Conservation (phyloP, 2,888 invertebrate genomes). For the Drosophila crucigera region DNA sequence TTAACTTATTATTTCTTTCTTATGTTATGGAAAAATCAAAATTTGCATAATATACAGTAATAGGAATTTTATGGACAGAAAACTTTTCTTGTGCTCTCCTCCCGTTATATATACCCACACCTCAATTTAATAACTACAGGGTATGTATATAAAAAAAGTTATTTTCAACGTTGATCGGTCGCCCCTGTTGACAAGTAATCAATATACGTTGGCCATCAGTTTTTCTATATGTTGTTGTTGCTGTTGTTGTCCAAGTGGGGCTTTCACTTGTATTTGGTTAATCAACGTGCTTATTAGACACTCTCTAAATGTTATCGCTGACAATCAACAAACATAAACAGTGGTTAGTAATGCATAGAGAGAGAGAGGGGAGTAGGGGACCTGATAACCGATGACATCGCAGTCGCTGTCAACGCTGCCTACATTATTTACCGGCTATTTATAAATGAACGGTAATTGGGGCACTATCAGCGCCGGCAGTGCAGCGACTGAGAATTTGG, state of each 20-base stretch:
- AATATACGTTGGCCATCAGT: constrained; percentile 14
- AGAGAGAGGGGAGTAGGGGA: neutral
- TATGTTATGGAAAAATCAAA: neutral
- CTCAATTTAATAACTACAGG: neutral
- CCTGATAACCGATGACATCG: constrained; percentile 40
- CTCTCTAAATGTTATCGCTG: constrained; percentile 46
- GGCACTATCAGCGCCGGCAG: constrained; percentile 48
- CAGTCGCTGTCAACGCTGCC: constrained; percentile 25
- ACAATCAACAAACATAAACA: constrained; percentile 30
- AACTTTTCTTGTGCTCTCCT: neutral
- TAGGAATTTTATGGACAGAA: neutral
- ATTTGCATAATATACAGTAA: neutral
- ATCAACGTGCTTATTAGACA: constrained; percentile 17
- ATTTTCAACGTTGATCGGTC: neutral
- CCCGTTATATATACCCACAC: neutral
- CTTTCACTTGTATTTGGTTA: constrained; percentile 10
- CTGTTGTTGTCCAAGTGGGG: constrained; percentile 9
- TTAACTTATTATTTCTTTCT: neutral
- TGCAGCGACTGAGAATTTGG: constrained; percentile 34
- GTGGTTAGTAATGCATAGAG: neutral
- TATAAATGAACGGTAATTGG: constrained; percentile 73
- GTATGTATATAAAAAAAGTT: neutral
- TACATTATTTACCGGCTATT: constrained; percentile 62
- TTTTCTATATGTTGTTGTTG: neutral
- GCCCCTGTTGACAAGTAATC: constrained; percentile 17